phyloP scores from a whole-genome alignment of 2,113 vertebrate species.

The Onychostoma macrolepis region DNA sequence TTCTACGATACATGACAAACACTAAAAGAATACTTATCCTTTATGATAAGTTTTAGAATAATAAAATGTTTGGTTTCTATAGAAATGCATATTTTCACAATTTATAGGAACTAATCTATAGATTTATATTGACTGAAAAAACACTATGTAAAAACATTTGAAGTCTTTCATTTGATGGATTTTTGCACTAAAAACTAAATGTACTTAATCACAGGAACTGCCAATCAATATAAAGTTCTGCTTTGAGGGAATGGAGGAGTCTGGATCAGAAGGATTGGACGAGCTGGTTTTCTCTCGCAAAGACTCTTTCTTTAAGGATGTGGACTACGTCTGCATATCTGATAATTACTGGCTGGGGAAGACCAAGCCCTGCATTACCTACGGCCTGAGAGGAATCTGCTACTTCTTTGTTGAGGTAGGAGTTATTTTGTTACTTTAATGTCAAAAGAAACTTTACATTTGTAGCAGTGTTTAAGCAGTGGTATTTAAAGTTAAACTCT shows the following conservation, averaged over 20 bases:
- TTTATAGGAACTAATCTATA: neutral
- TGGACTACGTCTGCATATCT: conserved; percentile 96
- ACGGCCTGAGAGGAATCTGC: conserved; percentile 92
- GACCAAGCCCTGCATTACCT: conserved; percentile 94
- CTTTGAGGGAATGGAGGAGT: conserved; percentile 98
- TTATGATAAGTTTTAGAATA: neutral
- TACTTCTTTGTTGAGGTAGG: conserved; percentile 90
- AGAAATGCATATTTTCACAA: neutral
- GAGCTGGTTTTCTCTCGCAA: conserved; percentile 85
- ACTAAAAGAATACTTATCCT: neutral
- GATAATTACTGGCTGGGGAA: conserved; percentile 99
- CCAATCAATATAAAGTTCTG: conserved; percentile 97
- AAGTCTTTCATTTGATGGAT: neutral
- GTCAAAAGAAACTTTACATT: neutral
- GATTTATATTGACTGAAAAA: neutral
- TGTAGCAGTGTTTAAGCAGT: neutral
- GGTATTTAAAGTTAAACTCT: neutral
- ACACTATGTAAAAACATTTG: neutral
- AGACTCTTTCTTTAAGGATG: conserved; percentile 88
- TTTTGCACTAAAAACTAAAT: neutral
- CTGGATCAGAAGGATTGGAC: conserved; percentile 92
- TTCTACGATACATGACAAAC: neutral
- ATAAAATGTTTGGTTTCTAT: neutral
- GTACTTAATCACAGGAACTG: conserved; percentile 76
- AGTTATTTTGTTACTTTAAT: neutral